Evolutionary conservation across 2,797 vertebrate genomes (phyloP).

Genomic region (Pangasius larnaudii): DNA sequence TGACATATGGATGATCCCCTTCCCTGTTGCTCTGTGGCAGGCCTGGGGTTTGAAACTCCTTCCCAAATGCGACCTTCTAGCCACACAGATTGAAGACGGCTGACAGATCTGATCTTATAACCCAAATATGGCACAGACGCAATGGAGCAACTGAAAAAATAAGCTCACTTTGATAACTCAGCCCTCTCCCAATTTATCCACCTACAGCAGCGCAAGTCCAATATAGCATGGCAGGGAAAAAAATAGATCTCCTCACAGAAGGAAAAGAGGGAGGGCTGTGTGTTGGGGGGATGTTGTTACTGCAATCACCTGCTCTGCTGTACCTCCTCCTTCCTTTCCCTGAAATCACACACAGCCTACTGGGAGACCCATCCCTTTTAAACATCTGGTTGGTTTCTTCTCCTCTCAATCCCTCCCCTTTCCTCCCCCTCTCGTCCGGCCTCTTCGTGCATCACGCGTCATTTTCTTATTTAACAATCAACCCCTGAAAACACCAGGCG

Average conservation of each 20-base stretch:
- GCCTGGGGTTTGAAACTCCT: slow-evolving; percentile 10
- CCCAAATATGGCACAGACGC: background rate
- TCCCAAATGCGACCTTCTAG: background rate
- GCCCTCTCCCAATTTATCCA: slow-evolving; percentile 22
- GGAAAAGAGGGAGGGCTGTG: background rate
- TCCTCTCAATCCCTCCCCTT: slow-evolving; percentile 65
- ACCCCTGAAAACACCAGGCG: slow-evolving; percentile 78
- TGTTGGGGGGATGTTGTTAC: slow-evolving; percentile 33
- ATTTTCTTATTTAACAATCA: slow-evolving; percentile 87
- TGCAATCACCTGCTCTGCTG: slow-evolving; percentile 54
- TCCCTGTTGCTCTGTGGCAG: slow-evolving; percentile 2
- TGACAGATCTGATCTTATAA: background rate
- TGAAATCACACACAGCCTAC: slow-evolving; percentile 35
- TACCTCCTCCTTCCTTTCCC: slow-evolving; percentile 7
- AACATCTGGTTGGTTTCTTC: slow-evolving; percentile 71
- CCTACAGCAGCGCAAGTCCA: slow-evolving; percentile 18
- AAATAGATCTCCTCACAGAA: slow-evolving; percentile 42
- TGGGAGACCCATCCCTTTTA: slow-evolving; percentile 35
- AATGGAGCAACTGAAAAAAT: background rate
- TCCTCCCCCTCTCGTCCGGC: slow-evolving; percentile 57
- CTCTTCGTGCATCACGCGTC: slow-evolving; percentile 75
- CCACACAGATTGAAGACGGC: background rate
- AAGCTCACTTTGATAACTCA: slow-evolving; percentile 5
- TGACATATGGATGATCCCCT: slow-evolving; percentile 10
- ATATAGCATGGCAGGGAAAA: slow-evolving; percentile 36